Percentiles rank a stretch among this genome's conserved stretches.
phyloP scores from a whole-genome alignment of 2,888 invertebrate genomes.

The Quadroppia sp. region DNA sequence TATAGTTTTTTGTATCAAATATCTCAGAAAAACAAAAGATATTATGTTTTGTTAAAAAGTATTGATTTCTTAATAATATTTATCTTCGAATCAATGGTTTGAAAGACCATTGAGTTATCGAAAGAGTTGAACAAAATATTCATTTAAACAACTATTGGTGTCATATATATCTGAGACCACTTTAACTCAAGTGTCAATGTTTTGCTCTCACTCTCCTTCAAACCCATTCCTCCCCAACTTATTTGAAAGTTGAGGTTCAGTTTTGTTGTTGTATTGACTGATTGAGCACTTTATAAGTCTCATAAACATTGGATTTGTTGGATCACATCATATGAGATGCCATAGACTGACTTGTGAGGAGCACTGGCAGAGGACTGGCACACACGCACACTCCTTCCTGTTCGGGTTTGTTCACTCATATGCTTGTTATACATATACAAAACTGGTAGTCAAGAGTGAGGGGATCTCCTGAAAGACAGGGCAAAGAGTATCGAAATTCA shows the following conservation, averaged over 20 bases:
- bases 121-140: slow-evolving; percentile 9
- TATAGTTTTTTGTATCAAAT: background rate
- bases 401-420: slow-evolving; percentile 26
- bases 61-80: slow-evolving; percentile 17
- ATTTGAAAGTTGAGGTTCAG: background rate
- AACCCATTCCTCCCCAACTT: background rate
- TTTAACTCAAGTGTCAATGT: slow-evolving; percentile 3
- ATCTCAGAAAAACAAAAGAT: background rate
- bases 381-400: slow-evolving; percentile 32
- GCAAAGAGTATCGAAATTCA: slow-evolving; percentile 11
- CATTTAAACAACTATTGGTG: slow-evolving; percentile 22
- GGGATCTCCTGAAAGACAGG: background rate
- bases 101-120: slow-evolving; percentile 7
- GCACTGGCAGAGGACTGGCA: background rate
- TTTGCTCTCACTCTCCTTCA: background rate
- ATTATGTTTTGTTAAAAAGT: too few species aligned
- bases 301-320: slow-evolving; percentile 21
- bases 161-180: slow-evolving; percentile 17
- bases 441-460: background rate
- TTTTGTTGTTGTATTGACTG: slow-evolving; percentile 15
- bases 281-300: slow-evolving; percentile 15
- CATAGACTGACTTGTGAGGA: background rate
- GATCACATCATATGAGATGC: background rate
- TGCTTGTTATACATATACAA: slow-evolving; percentile 4
- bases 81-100: background rate